A percentile compares a stretch with the other conserved stretches of the same genome.
These are phyloP conservation scores for Sialis fuliginosa DNA, from an alignment of 2,888 invertebrate genomes.

Conservation along the genomic window DNA sequence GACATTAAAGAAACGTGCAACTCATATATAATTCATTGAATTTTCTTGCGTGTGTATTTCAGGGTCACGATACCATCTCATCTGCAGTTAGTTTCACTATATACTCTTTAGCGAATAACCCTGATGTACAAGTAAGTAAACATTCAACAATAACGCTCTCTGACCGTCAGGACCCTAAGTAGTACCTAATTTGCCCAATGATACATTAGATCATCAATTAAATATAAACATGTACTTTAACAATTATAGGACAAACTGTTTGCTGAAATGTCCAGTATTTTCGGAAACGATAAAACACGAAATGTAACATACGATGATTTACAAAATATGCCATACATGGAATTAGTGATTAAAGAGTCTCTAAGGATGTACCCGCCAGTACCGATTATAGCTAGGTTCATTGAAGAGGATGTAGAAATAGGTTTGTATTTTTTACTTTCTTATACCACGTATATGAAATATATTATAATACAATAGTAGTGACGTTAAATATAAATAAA, in stretches of 20 bases:
- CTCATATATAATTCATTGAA: too few relatives aligned
- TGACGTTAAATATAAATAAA: too few relatives aligned
- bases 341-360: background rate
- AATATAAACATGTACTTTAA: background rate
- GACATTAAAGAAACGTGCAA: too few relatives aligned
- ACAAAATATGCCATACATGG: background rate
- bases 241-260: background rate
- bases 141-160: too few relatives aligned
- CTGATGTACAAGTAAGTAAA: background rate
- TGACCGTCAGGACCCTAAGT: too few relatives aligned
- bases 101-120: background rate
- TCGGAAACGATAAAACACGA: background rate
- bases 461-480: too few relatives aligned
- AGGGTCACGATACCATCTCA: constrained; percentile 1
- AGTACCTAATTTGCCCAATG: too few relatives aligned
- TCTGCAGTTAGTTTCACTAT: background rate
- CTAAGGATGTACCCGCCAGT: constrained; percentile 1
- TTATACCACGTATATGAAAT: too few relatives aligned
- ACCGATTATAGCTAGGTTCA: background rate
- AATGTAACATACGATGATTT: background rate
- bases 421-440: background rate
- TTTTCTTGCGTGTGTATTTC: too few relatives aligned
- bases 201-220: too few relatives aligned
- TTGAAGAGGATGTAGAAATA: background rate
- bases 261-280: background rate